A percentile compares a stretch with the other conserved stretches of the same genome.
Evolutionary conservation across 2,113 vertebrate genomes (phyloP).

Genomic region (Leucosticte australis): DNA sequence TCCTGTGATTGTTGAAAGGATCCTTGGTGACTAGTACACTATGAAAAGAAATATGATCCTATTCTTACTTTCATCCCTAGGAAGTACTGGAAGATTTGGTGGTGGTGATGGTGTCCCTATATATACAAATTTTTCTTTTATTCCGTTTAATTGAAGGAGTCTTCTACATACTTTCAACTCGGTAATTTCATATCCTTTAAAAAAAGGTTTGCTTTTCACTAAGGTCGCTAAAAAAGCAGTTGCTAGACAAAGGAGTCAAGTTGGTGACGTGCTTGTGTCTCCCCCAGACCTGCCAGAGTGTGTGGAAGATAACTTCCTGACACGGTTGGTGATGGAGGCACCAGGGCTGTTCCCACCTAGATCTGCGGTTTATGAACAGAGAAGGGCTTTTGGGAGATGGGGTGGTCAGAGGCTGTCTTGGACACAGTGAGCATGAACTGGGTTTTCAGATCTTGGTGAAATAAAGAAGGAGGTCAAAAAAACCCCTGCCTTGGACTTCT

Average conservation of each 20-base stretch:
- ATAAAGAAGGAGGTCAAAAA: neutral
- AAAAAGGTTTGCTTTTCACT: neutral
- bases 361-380: neutral
- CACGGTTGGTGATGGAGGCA: neutral
- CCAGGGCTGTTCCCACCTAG: neutral
- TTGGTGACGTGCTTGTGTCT: neutral
- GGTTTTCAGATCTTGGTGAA: neutral
- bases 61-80: neutral
- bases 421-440: neutral
- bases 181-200: neutral
- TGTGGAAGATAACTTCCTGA: neutral
- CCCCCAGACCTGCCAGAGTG: neutral
- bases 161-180: neutral
- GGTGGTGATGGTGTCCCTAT: neutral
- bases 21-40: neutral
- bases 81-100: neutral
- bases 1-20: neutral
- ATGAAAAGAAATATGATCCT: neutral
- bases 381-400: neutral
- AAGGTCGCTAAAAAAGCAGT: neutral
- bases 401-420: rapidly evolving
- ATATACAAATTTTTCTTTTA: neutral
- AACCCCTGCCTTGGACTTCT: neutral
- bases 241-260: neutral
- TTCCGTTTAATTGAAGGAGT: neutral